Evolutionary conservation across 2,888 invertebrate genomes (phyloP).

Genomic region (Heliconius ismenius): DNA sequence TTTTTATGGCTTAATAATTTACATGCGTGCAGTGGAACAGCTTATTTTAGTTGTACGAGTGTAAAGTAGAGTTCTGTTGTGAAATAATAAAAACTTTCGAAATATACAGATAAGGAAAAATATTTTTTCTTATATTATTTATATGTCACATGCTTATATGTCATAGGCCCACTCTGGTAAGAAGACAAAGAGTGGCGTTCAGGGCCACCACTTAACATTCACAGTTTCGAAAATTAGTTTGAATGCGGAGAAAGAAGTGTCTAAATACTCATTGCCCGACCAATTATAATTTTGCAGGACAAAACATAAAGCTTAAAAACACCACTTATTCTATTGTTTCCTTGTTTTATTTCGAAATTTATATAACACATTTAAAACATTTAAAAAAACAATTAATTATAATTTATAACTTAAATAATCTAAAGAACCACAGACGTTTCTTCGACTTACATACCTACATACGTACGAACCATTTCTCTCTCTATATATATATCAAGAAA

Average conservation of each 20-base stretch:
- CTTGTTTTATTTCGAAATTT: no score
- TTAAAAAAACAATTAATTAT: neutral
- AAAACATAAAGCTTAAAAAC: no score
- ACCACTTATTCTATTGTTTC: no score
- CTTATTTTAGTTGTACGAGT: no score
- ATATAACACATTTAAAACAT: no score
- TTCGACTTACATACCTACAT: neutral
- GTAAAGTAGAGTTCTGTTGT: neutral
- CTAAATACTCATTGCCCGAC: neutral
- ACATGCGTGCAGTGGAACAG: no score
- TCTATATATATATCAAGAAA: neutral
- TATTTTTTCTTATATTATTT: no score
- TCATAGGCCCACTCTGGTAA: no score
- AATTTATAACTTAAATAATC: neutral
- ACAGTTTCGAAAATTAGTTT: neutral
- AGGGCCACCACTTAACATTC: neutral
- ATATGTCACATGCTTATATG: no score
- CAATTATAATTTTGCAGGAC: no score
- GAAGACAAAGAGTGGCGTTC: neutral
- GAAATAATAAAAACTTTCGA: neutral
- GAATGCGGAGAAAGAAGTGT: neutral
- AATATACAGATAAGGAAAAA: neutral
- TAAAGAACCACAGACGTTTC: neutral
- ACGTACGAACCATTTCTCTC: neutral
- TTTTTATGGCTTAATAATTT: slow-evolving; percentile 16